These are phyloP conservation scores for Perdix hodgsoniae DNA, from an alignment of 2,797 vertebrate genomes.

Conservation along the genomic window DNA sequence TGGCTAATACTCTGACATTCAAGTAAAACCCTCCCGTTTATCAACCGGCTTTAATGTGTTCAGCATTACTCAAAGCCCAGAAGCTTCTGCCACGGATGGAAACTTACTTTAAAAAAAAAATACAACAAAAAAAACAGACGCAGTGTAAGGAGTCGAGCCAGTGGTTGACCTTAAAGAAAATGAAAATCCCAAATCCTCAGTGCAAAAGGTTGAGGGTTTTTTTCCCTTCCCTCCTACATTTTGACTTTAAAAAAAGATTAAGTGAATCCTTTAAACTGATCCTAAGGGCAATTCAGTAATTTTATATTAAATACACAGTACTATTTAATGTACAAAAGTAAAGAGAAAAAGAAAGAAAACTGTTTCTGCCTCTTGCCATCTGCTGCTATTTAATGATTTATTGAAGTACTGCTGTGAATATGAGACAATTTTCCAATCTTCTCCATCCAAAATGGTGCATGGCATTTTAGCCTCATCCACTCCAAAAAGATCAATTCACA, in stretches of 20 bases:
- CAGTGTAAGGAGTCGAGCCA: constrained; percentile 27
- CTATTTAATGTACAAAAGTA: constrained; percentile 59
- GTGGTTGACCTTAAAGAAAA: constrained; percentile 66
- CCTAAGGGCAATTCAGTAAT: constrained; percentile 44
- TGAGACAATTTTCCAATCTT: background rate
- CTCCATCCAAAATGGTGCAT: background rate
- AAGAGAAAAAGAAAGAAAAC: constrained; percentile 33
- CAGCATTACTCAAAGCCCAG: constrained; percentile 48
- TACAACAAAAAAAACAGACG: background rate
- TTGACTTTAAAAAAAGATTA: constrained; percentile 63
- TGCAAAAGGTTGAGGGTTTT: constrained; percentile 20
- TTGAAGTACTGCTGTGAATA: background rate
- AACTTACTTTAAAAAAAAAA: constrained; percentile 8
- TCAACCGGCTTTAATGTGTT: constrained; percentile 48
- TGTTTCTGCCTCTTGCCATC: background rate
- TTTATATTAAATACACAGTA: constrained; percentile 63
- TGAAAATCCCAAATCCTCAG: constrained; percentile 68
- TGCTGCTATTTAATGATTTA: constrained; percentile 45
- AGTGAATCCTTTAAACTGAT: constrained; percentile 64
- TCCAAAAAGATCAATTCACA: background rate
- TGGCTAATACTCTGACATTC: constrained; percentile 56
- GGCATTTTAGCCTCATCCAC: background rate
- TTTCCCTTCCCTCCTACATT: constrained; percentile 39
- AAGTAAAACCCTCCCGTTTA: constrained; percentile 36
- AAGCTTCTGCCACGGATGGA: constrained; percentile 23